phyloP scores from a whole-genome alignment of 2,888 invertebrate species.

The Morpho helenor region DNA sequence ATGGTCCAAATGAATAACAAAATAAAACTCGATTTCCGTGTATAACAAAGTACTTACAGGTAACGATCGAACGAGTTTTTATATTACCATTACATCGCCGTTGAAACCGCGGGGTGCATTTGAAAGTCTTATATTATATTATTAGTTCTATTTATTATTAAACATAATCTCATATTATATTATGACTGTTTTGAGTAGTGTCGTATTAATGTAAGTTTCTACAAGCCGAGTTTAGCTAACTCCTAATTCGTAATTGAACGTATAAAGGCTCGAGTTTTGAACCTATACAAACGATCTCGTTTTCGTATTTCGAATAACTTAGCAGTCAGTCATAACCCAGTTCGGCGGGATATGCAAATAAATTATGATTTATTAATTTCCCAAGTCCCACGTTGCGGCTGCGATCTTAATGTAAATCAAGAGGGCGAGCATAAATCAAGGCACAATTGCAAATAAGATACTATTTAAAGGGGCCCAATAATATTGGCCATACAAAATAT shows the following conservation, averaged over 20 bases:
- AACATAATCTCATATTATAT: no score
- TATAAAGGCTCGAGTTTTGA: neutral
- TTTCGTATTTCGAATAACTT: slow-evolving; percentile 16
- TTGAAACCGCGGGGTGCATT: no score
- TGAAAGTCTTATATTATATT: no score
- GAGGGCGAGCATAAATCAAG: slow-evolving; percentile 25
- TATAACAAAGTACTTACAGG: no score
- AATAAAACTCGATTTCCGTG: no score
- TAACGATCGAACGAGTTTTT: no score
- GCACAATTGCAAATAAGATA: slow-evolving; percentile 20
- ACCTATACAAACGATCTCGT: slow-evolving; percentile 6
- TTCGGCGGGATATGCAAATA: slow-evolving; percentile 19
- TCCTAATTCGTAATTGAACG: neutral
- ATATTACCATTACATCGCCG: no score
- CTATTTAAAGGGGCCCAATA: slow-evolving; percentile 3
- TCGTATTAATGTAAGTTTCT: no score
- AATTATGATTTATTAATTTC: slow-evolving; percentile 23
- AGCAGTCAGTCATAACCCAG: slow-evolving; percentile 17
- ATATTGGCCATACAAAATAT: no score
- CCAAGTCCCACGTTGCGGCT: slow-evolving; percentile 13
- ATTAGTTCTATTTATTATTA: no score
- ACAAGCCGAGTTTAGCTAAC: neutral
- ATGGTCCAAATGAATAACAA: no score
- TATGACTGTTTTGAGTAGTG: no score
- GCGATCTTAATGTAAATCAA: slow-evolving; percentile 17